phyloP scores from a whole-genome alignment of 2,113 vertebrate genomes.

The Cephalopterus ornatus region DNA sequence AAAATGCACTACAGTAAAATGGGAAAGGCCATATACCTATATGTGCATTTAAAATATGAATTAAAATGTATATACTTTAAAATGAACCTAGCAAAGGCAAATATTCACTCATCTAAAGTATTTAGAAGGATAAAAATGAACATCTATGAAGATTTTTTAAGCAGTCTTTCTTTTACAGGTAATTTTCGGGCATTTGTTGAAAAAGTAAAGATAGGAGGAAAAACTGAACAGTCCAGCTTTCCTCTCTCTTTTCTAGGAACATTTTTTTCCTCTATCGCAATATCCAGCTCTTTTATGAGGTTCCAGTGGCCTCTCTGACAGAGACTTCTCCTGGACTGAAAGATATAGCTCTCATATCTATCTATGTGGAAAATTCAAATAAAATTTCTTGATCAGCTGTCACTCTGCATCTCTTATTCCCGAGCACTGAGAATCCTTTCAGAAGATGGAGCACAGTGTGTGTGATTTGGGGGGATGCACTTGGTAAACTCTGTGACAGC shows the following conservation, averaged over 20 bases:
- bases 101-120: background rate
- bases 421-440: background rate
- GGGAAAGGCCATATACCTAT: background rate
- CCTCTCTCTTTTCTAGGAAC: background rate
- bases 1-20: background rate
- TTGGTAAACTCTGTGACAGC: background rate
- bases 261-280: background rate
- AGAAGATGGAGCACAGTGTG: background rate
- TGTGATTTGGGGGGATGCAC: background rate
- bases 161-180: background rate
- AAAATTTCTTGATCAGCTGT: background rate
- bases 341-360: background rate
- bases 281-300: background rate
- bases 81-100: background rate
- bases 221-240: background rate
- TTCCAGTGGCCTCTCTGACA: background rate
- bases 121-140: background rate
- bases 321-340: background rate
- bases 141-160: background rate
- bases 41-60: background rate
- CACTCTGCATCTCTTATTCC: background rate
- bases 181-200: background rate
- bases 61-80: background rate
- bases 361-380: background rate
- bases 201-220: background rate